These are phyloP conservation scores for Tonatia bakeri DNA, from an alignment of 2,113 vertebrate genomes.

Conservation along the genomic window DNA sequence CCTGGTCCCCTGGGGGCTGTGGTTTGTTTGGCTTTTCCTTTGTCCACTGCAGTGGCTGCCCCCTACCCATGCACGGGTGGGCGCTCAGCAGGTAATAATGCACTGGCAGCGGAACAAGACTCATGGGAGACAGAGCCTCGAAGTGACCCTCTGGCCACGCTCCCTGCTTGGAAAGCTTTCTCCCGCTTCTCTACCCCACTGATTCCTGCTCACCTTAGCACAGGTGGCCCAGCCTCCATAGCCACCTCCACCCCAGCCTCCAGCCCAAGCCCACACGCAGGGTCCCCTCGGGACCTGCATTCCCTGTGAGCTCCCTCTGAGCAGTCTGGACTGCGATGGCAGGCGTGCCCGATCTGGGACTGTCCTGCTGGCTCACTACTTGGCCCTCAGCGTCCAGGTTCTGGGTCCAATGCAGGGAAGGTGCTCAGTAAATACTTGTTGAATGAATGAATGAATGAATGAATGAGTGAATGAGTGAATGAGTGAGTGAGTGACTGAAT, in stretches of 20 bases:
- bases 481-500: no score
- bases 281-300: background rate
- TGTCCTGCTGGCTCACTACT: background rate
- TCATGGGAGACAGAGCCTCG: background rate
- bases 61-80: background rate
- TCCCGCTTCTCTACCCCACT: background rate
- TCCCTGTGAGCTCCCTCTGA: background rate
- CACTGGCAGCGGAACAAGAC: background rate
- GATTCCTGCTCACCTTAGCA: background rate
- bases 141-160: background rate
- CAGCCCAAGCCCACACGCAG: background rate
- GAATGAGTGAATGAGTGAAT: no score
- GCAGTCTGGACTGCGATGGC: background rate
- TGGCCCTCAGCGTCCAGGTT: background rate
- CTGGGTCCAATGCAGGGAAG: background rate
- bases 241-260: background rate
- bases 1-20: background rate
- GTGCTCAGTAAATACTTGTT: background rate
- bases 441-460: background rate
- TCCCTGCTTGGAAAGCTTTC: background rate
- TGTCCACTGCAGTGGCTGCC: no score
- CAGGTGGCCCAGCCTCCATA: background rate
- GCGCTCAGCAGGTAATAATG: background rate
- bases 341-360: background rate
- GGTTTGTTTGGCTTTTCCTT: background rate